phyloP scores from a whole-genome alignment of 2,888 invertebrate species.

The Clanis bilineata region DNA sequence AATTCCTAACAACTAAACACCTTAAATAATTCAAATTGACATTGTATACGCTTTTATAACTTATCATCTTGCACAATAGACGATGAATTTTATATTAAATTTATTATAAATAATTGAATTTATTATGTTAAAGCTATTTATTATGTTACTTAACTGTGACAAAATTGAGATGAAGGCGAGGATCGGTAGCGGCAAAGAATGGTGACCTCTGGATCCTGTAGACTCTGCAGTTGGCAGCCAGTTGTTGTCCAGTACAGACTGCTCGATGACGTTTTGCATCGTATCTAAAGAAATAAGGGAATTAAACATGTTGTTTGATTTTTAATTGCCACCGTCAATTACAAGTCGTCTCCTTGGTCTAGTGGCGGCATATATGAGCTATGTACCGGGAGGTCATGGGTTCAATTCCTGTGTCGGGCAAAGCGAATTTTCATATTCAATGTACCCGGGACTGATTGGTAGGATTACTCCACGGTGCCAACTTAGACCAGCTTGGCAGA shows the following conservation, averaged over 20 bases:
- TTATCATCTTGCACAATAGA: slow-evolving; percentile 64
- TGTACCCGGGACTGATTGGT: too few relatives aligned
- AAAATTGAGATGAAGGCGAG: slow-evolving; percentile 50
- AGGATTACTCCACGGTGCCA: too few relatives aligned
- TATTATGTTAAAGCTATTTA: slow-evolving; percentile 39
- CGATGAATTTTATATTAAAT: slow-evolving; percentile 35
- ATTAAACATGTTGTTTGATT: slow-evolving; percentile 13
- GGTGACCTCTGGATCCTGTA: slow-evolving; percentile 51
- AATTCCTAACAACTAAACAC: too few relatives aligned
- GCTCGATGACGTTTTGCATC: slow-evolving; percentile 78
- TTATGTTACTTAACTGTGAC: slow-evolving; percentile 46
- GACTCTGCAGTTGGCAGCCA: slow-evolving; percentile 77
- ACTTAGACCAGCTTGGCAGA: too few relatives aligned
- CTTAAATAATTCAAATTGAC: slow-evolving; percentile 38
- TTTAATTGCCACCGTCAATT: too few relatives aligned
- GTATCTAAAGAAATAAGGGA: slow-evolving; percentile 54
- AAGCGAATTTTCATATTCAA: too few relatives aligned
- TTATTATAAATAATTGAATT: slow-evolving; percentile 35
- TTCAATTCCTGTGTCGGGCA: too few relatives aligned
- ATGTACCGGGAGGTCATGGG: too few relatives aligned
- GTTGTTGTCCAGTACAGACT: slow-evolving; percentile 78
- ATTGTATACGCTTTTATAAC: slow-evolving; percentile 35
- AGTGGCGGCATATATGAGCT: too few relatives aligned
- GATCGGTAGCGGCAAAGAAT: slow-evolving; percentile 49
- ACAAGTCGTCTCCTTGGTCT: too few relatives aligned